Base-by-base conservation (phyloP, 2,797 vertebrate genomes). In the Scarus forsteni region DNA sequence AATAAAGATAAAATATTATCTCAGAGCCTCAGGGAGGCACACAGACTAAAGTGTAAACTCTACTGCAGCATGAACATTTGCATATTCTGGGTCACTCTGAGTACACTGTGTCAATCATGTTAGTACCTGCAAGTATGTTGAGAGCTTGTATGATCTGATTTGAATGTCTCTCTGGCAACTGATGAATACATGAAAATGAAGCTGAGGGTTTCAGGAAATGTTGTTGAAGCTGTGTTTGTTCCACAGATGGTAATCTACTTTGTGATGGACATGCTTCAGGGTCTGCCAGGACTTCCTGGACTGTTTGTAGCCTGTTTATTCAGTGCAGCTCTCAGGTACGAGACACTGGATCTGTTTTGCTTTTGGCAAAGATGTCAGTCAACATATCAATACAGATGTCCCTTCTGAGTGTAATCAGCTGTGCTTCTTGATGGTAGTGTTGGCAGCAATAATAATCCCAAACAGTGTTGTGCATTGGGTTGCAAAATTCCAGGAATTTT, bases 251-350 rank as follows among this genome's bases (percentile, higher is more conserved):
- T 97, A 69, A 84, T 98, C 1, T 96, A 96, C 70, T 98, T 98
- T 27, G 96, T 98, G 70, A 97, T 97, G 95, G 96, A 98, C 36
- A 93, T 96, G 80, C 90, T 97, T 59, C 89, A 92, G 12, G 93
- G 70, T 39, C 84, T 95, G 7, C 96, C 96, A 0, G 97, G 97
- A 48, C 91, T 98, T 10, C 96, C 96, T 0, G 97, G 97, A 15
- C 95, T 98, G 43, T 97, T 98, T 50, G 93, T 97, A 0, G 96
- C 97, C 0, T 97, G 97, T 84, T 91, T 98, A 66, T 98, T 98
- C 89, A 98, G 97, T 39, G 97, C 96, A 51, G 96, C 96, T 15
- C 94, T 98, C 86, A 98, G 97, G 96, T 97, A 91, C 0, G 5
- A 16, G 1, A 7, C 53, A 7, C 35, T 55, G n/a, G n/a, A n/a